These are phyloP conservation scores for Gymnocheta viridis DNA, from an alignment of 2,888 invertebrate genomes.

Conservation along the genomic window DNA sequence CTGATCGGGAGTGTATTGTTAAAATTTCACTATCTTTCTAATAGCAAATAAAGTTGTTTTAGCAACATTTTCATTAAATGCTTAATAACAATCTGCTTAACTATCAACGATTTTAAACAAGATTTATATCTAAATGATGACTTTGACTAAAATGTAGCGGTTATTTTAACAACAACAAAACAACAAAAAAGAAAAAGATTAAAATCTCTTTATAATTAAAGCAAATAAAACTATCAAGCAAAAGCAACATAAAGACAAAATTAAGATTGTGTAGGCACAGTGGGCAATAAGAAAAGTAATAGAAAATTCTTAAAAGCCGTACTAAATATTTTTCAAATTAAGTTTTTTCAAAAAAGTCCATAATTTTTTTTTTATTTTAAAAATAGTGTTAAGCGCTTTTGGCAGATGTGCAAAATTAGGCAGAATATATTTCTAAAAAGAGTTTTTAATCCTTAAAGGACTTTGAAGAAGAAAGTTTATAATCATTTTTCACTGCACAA, in stretches of 20 bases:
- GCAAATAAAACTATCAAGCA: neutral
- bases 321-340: too few species aligned
- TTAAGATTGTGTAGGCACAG: constrained; percentile 12
- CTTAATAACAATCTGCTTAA: neutral
- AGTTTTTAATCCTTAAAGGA: too few species aligned
- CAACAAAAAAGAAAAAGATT: constrained; percentile 6
- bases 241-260: neutral
- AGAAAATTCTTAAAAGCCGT: too few species aligned
- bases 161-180: constrained; percentile 1
- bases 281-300: neutral
- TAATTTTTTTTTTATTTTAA: too few species aligned
- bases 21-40: constrained; percentile 23
- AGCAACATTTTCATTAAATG: constrained; percentile 22
- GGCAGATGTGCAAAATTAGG: too few species aligned
- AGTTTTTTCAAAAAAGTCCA: neutral
- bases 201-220: constrained; percentile 7
- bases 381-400: too few species aligned
- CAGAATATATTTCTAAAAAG: too few species aligned
- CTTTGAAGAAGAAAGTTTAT: too few species aligned
- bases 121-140: constrained; percentile 50
- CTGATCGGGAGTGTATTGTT: too few species aligned
- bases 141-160: constrained; percentile 34
- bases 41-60: constrained; percentile 36
- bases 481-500: too few species aligned
- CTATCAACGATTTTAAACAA: constrained; percentile 16